Conservation (phyloP, 2,888 invertebrate species). For the Mimachlamys varia region DNA sequence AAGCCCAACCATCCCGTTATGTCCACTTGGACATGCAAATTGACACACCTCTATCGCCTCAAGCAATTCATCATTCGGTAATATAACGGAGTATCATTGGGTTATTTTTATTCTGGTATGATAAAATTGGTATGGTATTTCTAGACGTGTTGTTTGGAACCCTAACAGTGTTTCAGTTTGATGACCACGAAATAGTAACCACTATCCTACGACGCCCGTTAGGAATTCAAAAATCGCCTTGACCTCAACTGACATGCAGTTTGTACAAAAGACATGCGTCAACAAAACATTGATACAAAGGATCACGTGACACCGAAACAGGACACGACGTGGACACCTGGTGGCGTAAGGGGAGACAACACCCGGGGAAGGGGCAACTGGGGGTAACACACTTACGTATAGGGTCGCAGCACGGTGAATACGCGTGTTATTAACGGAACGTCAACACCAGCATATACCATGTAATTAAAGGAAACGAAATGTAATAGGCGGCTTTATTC, state of each 20-base stretch:
- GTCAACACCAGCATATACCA: background rate
- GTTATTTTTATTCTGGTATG: background rate
- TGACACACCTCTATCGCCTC: background rate
- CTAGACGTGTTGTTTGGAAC: background rate
- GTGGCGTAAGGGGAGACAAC: conserved; percentile 19
- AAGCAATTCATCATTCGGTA: background rate
- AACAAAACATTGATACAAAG: background rate
- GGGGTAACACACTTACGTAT: background rate
- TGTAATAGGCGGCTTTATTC: background rate
- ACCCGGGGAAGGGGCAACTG: background rate
- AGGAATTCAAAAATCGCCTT: background rate
- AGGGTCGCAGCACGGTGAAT: background rate
- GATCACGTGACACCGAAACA: background rate
- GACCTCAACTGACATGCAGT: background rate
- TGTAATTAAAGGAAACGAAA: background rate
- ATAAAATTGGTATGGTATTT: background rate
- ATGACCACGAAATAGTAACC: background rate
- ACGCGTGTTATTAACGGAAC: background rate
- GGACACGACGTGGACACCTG: background rate
- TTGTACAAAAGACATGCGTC: background rate
- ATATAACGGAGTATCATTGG: too few species aligned
- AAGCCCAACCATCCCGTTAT: too few species aligned
- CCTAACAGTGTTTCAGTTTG: background rate
- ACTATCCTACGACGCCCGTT: background rate
- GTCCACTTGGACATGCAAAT: too few species aligned